These are phyloP conservation scores for Zelleria hepariella DNA, from an alignment of 2,888 invertebrate genomes.

Conservation along the genomic window DNA sequence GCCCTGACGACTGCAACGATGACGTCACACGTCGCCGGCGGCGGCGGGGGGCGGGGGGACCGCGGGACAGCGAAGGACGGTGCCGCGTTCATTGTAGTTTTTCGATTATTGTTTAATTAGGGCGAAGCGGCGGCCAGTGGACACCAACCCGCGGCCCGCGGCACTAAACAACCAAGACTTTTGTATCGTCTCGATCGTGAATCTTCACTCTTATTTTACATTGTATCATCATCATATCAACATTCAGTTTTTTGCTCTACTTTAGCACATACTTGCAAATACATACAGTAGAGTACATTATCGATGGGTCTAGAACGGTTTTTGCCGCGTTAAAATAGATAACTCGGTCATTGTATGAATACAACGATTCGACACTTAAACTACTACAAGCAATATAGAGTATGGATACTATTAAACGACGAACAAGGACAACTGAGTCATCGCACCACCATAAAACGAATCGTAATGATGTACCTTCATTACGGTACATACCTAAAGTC, in stretches of 20 bases:
- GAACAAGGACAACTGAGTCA: background rate
- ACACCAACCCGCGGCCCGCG: conserved; percentile 45
- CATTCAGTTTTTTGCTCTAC: no score
- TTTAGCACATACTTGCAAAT: no score
- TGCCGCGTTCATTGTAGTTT: conserved; percentile 71
- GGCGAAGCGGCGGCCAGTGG: conserved; percentile 70
- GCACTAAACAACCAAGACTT: background rate
- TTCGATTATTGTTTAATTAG: conserved; percentile 73
- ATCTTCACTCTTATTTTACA: background rate
- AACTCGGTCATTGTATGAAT: no score
- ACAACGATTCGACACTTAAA: background rate
- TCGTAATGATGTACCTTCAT: background rate
- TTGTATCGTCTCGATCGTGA: background rate
- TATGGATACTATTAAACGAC: background rate
- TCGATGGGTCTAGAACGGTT: no score
- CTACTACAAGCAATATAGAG: background rate
- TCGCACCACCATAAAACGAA: background rate
- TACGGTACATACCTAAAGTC: background rate
- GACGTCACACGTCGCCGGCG: conserved; percentile 17
- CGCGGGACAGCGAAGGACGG: conserved; percentile 53
- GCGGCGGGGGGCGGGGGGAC: conserved; percentile 21
- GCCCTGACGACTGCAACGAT: background rate
- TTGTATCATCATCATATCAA: no score
- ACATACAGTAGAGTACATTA: no score
- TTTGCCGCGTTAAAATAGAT: no score